Evolutionary conservation across 2,113 vertebrate genomes (phyloP).

Genomic region (Siniperca knerii): DNA sequence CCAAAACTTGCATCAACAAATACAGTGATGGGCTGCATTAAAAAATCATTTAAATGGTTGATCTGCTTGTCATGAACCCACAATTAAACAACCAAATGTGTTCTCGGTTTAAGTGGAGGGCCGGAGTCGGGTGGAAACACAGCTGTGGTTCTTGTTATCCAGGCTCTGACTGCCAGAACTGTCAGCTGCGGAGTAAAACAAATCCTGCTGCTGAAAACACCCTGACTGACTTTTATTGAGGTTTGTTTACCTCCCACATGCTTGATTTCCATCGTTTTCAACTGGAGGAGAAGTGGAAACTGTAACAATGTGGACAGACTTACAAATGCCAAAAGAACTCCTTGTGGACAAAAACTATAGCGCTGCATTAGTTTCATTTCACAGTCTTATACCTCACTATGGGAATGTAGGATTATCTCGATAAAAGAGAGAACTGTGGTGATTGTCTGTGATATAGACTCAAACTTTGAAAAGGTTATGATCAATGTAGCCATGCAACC

Average conservation of each 20-base stretch:
- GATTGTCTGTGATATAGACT: neutral
- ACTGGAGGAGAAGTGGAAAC: conserved; percentile 56
- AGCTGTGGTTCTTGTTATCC: conserved; percentile 67
- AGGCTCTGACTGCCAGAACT: conserved; percentile 52
- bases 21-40: conserved; percentile 48
- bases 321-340: conserved; percentile 2
- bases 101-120: conserved; percentile 15
- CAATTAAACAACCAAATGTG: conserved; percentile 35
- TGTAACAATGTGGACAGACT: neutral
- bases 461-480: neutral
- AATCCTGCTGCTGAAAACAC: conserved; percentile 41
- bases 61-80: conserved; percentile 41
- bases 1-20: conserved; percentile 64
- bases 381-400: neutral
- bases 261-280: conserved; percentile 55
- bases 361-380: neutral
- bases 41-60: conserved; percentile 43
- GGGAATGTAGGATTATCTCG: neutral
- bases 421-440: neutral
- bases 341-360: neutral
- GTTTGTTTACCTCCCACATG: conserved; percentile 59
- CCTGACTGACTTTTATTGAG: conserved; percentile 48
- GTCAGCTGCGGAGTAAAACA: conserved; percentile 61
- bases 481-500: neutral
- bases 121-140: conserved; percentile 58